Base-by-base conservation (phyloP, 2,797 vertebrate species). In the Pangasius mekongensis region DNA sequence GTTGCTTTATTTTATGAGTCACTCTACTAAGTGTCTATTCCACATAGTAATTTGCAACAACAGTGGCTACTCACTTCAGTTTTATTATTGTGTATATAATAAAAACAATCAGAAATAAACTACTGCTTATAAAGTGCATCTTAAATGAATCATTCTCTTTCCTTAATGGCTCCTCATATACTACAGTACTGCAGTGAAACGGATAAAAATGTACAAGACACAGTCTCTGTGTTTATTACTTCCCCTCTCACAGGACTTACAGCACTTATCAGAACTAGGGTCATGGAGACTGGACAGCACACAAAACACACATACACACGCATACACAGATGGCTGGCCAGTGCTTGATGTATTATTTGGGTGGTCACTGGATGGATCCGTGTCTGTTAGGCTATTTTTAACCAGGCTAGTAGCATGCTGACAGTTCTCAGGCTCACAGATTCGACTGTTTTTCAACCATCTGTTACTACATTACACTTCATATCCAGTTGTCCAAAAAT, bases 401-500 rank as follows among this genome's bases (percentile, higher is more conserved):
- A 89, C 86, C 78, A 43, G 64, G 77, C 88, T 91, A 90, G 49
- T 87, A 89, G 89, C 93, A 93, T 91, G 92, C 90, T 92, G 91
- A 92, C 94, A 93, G 91, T 94, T 93, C 93, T 91, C 93, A 90
- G 90, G 87, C 90, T 93, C 91, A 93, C 86, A 92, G 90, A 94
- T 93, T 92, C 22, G 1, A 82, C 36, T 62, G 80, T 62, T 82
- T 62, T 82, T 82, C 89, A 86, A 88, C 91, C 91, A 93, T 92
- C 93, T 93, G 93, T 88, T 89, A 89, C 56, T 67, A 56, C 84
- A 89, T 91, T 88, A 71, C 20, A 62, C 92, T 92, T 93, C 91
- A 92, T 49, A 74, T 76, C 91, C 86, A 83, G 36, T 62, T 22
- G 78, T 81, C 14, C 36, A 14, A 58, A 81, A 39, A 81, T 10